A percentile compares a stretch with the other conserved stretches of the same genome.
phyloP scores from a whole-genome alignment of 2,113 vertebrate genomes.

The Callorhinus ursinus region DNA sequence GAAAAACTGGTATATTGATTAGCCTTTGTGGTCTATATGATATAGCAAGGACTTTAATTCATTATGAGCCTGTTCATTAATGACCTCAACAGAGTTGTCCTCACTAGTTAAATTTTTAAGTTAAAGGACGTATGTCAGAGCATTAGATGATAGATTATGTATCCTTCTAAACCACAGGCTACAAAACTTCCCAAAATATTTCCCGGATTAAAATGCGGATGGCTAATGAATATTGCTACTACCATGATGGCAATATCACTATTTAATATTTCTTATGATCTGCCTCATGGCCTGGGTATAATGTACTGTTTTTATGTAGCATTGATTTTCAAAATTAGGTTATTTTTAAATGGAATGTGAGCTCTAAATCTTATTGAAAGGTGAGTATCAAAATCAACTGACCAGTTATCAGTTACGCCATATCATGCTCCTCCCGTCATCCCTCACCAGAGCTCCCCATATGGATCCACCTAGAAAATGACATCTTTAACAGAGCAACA shows the following conservation, averaged over 20 bases:
- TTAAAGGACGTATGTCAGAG: neutral
- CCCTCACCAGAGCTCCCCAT: neutral
- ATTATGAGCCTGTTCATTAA: neutral
- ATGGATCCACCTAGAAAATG: neutral
- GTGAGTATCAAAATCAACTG: neutral
- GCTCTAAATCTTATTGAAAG: slow-evolving; percentile 5
- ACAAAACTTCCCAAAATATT: neutral
- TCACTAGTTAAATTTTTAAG: neutral
- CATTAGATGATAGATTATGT: neutral
- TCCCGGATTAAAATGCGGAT: neutral
- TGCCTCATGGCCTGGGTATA: neutral
- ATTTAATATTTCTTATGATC: slow-evolving; percentile 4
- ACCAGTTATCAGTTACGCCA: neutral
- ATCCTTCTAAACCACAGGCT: neutral
- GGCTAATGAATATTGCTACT: neutral
- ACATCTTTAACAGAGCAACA: neutral
- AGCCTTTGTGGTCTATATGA: neutral
- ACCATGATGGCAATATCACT: neutral
- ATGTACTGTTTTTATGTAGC: neutral
- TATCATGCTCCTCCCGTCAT: neutral
- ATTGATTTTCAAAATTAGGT: neutral
- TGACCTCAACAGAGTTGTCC: neutral
- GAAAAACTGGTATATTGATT: neutral
- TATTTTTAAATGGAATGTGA: neutral
- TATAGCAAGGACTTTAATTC: neutral